These are phyloP conservation scores for Mactra quadrangularis DNA, from an alignment of 1,140 invertebrate species.

Conservation along the genomic window DNA sequence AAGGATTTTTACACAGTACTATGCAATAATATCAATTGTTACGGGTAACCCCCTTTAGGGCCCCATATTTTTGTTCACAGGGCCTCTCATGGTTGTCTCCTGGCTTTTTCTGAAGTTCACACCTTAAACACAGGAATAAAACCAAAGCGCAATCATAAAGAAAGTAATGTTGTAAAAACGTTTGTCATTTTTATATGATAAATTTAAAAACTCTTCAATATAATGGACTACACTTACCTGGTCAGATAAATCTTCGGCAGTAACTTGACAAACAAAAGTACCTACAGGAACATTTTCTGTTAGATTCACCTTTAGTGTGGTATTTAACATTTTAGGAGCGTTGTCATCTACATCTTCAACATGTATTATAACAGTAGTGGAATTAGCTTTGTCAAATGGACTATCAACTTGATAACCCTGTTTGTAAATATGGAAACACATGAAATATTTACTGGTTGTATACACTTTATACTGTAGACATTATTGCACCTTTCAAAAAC, in stretches of 20 bases:
- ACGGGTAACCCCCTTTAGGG: too few species aligned
- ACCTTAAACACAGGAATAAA: too few species aligned
- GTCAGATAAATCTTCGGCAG: neutral
- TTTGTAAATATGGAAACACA: neutral
- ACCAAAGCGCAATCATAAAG: too few species aligned
- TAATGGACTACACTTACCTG: neutral
- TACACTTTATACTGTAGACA: neutral
- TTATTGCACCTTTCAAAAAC: neutral
- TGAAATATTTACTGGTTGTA: neutral
- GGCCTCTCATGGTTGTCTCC: too few species aligned
- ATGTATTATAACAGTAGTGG: neutral
- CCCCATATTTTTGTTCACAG: too few species aligned
- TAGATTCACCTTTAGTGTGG: neutral
- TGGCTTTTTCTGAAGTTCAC: too few species aligned
- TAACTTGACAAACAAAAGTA: neutral
- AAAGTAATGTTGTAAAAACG: too few species aligned
- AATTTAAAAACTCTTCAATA: neutral
- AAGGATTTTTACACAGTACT: too few species aligned
- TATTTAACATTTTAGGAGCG: neutral
- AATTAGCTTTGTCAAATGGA: conserved; percentile 1
- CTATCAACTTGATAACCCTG: conserved; percentile 29
- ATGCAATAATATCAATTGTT: too few species aligned
- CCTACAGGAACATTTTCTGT: conserved; percentile 2
- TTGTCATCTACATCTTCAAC: conserved; percentile 31
- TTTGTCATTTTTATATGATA: too few species aligned